Evolutionary conservation across 2,113 vertebrate genomes (phyloP), one percentile per base, ranked within the genome.

Genomic region (Phodopus roborovskii): DNA sequence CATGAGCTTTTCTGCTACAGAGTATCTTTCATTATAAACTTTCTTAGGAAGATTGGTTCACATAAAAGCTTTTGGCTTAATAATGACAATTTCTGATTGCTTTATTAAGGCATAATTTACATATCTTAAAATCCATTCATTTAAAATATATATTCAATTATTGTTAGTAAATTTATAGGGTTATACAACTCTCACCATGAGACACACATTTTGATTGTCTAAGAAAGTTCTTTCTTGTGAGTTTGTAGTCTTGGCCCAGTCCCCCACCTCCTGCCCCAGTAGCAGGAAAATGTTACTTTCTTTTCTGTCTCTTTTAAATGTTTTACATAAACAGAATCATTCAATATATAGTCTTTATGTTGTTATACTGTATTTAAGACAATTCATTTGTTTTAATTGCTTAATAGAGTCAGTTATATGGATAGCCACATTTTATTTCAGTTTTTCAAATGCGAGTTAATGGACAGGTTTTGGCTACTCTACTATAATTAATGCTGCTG

Each of bases 111-210:
- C 83, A 88, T 93, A 93, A 88, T 88, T 96, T 96, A 77, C 33
- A 94, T 93, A 50, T 90, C 66, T 71, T 94, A 93, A 96, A 91
- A 87, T 70, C 84, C 82, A 94, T 73, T 79, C 90, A 95, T 91
- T 81, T 62, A 48, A 90, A 83, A 53, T 66, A 77, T 64, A 50
- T 19, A 48, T 75, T 90, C 85, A 85, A 11, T 81, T 53, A 81
- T 74, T 95, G 93, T 91, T 53, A 90, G 28, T 60, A 92, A 82
- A 62, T 71, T 81, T 82, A 56, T 70, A 82, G 24, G 28, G 20
- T 71, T 96, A 82, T 82, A 17, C 50, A 87, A 22, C 22, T 15
- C 24, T 90, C n/a, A 62, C 3, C 8, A 58, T 13, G 45, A 78
- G 42, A 36, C 7, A 50, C 53, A 77, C 19, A 78, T 66, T 91